phyloP scores from a whole-genome alignment of 2,797 vertebrate genomes.

The Vireo griseus region DNA sequence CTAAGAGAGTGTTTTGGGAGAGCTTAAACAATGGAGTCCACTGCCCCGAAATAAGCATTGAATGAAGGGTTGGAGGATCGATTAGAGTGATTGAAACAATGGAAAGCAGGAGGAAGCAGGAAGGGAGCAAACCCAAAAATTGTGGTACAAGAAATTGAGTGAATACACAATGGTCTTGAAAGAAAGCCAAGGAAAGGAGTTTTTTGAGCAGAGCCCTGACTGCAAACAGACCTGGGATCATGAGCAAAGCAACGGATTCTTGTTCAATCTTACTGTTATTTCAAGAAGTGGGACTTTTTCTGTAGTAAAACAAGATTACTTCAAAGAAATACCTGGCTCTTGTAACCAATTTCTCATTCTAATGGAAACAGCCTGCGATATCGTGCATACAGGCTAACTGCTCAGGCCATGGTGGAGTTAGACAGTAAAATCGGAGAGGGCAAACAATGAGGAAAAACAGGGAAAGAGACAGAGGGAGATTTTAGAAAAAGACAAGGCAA shows the following conservation, averaged over 20 bases:
- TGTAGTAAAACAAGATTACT: slow-evolving; percentile 25
- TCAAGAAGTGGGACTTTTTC: not conserved
- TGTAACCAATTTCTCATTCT: slow-evolving; percentile 47
- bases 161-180: slow-evolving; percentile 21
- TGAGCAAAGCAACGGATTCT: not conserved
- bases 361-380: slow-evolving; percentile 23
- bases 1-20: not conserved
- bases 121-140: not conserved
- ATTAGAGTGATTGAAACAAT: not conserved
- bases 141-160: not conserved
- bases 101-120: not conserved
- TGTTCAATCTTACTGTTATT: slow-evolving; percentile 1
- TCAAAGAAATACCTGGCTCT: slow-evolving; percentile 58
- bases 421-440: not conserved
- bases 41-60: not conserved
- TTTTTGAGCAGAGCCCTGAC: not conserved
- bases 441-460: not conserved
- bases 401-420: not conserved
- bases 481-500: not conserved
- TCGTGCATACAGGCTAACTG: fast-evolving
- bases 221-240: not conserved
- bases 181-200: not conserved
- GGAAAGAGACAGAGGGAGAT: not conserved
- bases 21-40: not conserved
- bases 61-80: not conserved